Conservation (phyloP, 2,888 invertebrate species). For the Rhogogaster chlorosoma region DNA sequence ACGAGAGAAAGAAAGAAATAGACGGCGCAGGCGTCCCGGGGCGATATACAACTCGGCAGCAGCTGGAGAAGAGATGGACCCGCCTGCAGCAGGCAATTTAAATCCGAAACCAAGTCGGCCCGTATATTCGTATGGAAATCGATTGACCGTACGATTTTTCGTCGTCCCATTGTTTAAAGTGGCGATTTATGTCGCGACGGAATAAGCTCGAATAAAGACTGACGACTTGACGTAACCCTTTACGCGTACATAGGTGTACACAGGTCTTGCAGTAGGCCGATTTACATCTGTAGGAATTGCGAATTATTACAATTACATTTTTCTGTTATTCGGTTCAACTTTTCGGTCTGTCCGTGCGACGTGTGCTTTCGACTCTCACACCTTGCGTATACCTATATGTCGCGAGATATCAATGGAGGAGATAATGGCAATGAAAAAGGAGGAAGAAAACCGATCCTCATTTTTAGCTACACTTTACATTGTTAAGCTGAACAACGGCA, state of each 20-base stretch:
- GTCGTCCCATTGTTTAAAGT: conserved; percentile 35
- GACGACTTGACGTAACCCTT: conserved; percentile 23
- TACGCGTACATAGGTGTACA: background rate
- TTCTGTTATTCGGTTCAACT: background rate
- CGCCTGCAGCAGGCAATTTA: conserved; percentile 38
- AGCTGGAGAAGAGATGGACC: conserved; percentile 47
- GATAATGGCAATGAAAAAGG: background rate
- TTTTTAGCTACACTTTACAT: conserved; percentile 28
- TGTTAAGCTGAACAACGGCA: conserved; percentile 21
- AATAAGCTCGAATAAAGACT: conserved; percentile 22
- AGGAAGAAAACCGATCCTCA: background rate
- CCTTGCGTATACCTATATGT: background rate
- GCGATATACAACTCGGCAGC: conserved; percentile 28
- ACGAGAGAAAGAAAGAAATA: background rate
- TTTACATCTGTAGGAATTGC: background rate
- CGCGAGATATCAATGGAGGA: background rate
- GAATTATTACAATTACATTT: background rate
- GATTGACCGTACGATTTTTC: conserved; percentile 35
- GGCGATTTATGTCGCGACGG: conserved; percentile 33
- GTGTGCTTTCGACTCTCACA: background rate
- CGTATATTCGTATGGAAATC: conserved; percentile 46
- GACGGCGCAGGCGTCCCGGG: conserved; percentile 20
- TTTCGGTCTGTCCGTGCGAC: background rate
- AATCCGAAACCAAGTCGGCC: conserved; percentile 35
- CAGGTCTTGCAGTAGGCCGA: background rate